Conservation (phyloP, 2,113 vertebrate genomes). For the Mungos mungo region DNA sequence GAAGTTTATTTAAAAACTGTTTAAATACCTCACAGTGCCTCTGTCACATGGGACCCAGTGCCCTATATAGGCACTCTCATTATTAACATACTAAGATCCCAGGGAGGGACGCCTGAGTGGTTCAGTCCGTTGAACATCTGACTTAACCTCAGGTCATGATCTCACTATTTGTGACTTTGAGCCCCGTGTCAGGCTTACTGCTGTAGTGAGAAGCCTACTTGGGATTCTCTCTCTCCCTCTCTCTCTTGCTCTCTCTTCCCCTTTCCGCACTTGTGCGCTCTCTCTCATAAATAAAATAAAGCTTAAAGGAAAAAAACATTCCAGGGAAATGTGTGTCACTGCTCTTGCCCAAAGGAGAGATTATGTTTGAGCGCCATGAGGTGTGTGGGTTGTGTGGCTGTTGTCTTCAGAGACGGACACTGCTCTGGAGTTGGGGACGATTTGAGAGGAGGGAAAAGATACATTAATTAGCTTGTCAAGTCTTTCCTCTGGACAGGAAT, state of each 20-base stretch:
- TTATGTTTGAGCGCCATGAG: not conserved
- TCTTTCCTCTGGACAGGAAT: not conserved
- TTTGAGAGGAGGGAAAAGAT: not conserved
- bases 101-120: not conserved
- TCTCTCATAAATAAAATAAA: no score
- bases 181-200: no score
- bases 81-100: not conserved
- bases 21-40: not conserved
- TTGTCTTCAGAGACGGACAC: not conserved
- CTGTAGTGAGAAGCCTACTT: no score
- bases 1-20: not conserved
- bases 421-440: not conserved
- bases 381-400: not conserved
- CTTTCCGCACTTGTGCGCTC: no score
- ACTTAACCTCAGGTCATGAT: no score
- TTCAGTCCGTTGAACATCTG: no score
- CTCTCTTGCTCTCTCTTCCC: no score
- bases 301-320: not conserved
- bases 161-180: no score
- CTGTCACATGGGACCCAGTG: not conserved
- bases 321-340: not conserved
- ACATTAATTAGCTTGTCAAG: slow-evolving; percentile 47
- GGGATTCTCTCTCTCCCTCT: no score
- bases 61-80: not conserved
- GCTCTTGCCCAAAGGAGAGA: not conserved